phyloP scores from a whole-genome alignment of 1,140 invertebrate species.

The Diorhabda carinulata region DNA sequence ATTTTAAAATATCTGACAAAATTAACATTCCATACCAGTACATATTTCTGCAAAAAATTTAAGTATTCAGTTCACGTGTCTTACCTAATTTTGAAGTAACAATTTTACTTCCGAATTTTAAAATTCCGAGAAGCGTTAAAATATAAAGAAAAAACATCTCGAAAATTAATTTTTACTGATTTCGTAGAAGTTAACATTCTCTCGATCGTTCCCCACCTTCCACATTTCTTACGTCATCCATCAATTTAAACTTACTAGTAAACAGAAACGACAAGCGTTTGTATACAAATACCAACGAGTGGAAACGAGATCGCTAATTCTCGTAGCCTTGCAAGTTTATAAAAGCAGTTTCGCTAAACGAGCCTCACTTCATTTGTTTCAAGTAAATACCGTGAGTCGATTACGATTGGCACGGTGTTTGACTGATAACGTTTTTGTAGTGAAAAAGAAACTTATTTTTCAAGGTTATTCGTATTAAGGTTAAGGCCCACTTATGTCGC shows the following conservation, averaged over 20 bases:
- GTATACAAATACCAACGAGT: background rate
- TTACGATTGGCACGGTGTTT: background rate
- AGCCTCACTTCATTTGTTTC: constrained; percentile 14
- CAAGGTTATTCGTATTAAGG: background rate
- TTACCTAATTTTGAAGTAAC: too few species aligned
- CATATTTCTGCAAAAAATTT: too few species aligned
- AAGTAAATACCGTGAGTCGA: constrained; percentile 7
- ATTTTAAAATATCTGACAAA: too few species aligned
- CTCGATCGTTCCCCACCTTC: constrained; percentile 7
- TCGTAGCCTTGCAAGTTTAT: constrained; percentile 10
- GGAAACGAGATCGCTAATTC: background rate
- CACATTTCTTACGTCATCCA: constrained; percentile 6
- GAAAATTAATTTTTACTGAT: background rate
- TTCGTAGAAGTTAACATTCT: background rate
- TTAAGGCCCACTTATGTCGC: constrained; percentile 41
- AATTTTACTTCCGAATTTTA: background rate
- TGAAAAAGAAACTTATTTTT: background rate
- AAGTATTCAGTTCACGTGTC: too few species aligned
- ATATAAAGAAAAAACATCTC: background rate
- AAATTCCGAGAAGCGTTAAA: background rate
- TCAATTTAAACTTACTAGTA: constrained; percentile 7
- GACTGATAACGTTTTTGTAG: constrained; percentile 4
- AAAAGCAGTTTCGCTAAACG: constrained; percentile 14
- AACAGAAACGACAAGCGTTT: background rate
- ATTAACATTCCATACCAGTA: too few species aligned